A percentile compares a stretch with the other conserved stretches of the same genome.
phyloP scores from a whole-genome alignment of 2,113 vertebrate genomes.

The Bothrops jararaca region DNA sequence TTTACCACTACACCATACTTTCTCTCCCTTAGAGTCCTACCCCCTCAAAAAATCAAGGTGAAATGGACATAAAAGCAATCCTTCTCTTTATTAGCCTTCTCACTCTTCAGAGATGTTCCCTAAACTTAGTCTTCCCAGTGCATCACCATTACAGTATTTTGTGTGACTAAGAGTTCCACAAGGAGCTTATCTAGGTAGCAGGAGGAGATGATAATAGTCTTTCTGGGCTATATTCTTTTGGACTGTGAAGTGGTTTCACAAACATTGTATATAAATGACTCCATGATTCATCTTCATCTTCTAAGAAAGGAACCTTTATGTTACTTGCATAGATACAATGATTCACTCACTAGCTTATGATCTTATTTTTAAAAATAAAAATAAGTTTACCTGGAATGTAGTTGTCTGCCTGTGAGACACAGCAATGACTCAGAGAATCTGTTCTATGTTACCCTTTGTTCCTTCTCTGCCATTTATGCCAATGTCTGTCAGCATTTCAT shows the following conservation, averaged over 20 bases:
- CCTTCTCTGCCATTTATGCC: constrained; percentile 48
- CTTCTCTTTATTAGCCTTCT: not conserved
- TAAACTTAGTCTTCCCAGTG: not conserved
- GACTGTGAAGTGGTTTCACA: not conserved
- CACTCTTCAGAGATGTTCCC: not conserved
- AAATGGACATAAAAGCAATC: not conserved
- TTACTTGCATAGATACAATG: constrained; percentile 25
- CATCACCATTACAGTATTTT: not conserved
- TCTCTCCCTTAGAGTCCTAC: not conserved
- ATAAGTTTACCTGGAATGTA: constrained; percentile 56
- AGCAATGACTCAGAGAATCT: constrained; percentile 62
- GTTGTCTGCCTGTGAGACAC: constrained; percentile 57
- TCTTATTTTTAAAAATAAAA: constrained; percentile 39
- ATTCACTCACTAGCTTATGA: constrained; percentile 42
- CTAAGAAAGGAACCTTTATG: not conserved
- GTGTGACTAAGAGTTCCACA: not conserved
- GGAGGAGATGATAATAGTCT: not conserved
- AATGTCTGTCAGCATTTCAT: constrained; percentile 57
- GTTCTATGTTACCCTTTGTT: constrained; percentile 65
- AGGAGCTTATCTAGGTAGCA: not conserved
- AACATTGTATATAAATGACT: not conserved
- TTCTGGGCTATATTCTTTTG: not conserved
- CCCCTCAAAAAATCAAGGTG: not conserved
- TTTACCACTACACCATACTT: not conserved
- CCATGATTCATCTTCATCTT: not conserved